These are phyloP conservation scores for Peribatodes rhomboidaria DNA, from an alignment of 2,888 invertebrate genomes.

Conservation along the genomic window DNA sequence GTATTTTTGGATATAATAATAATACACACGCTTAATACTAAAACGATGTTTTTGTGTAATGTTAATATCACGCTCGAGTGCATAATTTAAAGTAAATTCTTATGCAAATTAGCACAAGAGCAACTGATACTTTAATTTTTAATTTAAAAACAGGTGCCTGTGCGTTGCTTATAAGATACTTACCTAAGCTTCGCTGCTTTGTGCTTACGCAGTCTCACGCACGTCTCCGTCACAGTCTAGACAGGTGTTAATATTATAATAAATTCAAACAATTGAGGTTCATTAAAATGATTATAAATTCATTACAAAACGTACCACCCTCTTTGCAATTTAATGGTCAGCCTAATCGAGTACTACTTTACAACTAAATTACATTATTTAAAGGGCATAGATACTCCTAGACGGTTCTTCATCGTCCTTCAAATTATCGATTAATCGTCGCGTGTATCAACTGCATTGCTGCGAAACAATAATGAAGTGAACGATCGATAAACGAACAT, in stretches of 20 bases:
- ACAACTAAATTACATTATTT: not conserved
- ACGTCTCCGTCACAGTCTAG: constrained; percentile 2
- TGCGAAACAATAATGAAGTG: no score
- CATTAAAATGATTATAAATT: constrained; percentile 2
- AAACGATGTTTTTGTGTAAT: no score
- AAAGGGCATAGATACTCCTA: not conserved
- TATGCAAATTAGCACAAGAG: not conserved
- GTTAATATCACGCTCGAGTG: no score
- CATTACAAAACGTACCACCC: no score
- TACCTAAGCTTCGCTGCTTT: no score
- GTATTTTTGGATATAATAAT: no score
- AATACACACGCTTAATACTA: no score
- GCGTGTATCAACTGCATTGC: not conserved
- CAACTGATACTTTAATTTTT: not conserved
- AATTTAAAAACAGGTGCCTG: constrained; percentile 1
- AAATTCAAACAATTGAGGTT: not conserved
- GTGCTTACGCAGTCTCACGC: not conserved
- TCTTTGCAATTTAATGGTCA: not conserved
- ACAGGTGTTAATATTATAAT: not conserved
- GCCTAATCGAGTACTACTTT: not conserved
- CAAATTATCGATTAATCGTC: not conserved
- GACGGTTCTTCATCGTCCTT: not conserved
- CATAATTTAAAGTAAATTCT: not conserved
- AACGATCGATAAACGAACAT: no score
- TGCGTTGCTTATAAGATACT: not conserved